phyloP scores from a whole-genome alignment of 2,888 invertebrate species.

The Leptodirus hochenwartii region DNA sequence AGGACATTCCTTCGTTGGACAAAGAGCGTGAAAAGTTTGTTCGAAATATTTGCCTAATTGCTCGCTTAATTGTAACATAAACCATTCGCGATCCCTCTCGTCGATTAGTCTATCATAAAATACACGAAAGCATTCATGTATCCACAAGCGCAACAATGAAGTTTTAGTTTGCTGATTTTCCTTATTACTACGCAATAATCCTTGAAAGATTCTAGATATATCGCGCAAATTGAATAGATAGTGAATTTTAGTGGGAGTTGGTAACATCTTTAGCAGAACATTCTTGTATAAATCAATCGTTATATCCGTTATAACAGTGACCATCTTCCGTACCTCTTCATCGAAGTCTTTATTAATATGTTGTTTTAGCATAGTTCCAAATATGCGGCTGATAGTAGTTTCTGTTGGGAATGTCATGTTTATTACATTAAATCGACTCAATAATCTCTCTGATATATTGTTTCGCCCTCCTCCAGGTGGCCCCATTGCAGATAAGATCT shows the following conservation, averaged over 20 bases:
- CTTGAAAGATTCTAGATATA: constrained; percentile 73
- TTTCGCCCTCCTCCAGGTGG: constrained; percentile 78
- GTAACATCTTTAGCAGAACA: constrained; percentile 55
- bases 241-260: constrained; percentile 79
- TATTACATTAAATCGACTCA: constrained; percentile 58
- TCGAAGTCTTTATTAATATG: constrained; percentile 53
- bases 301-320: constrained; percentile 47
- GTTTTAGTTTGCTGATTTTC: constrained; percentile 57
- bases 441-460: constrained; percentile 54
- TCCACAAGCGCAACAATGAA: constrained; percentile 62
- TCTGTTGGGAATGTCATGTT: constrained; percentile 73
- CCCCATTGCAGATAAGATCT: constrained; percentile 65
- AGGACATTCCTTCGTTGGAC: constrained; percentile 49
- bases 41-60: constrained; percentile 67
- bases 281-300: constrained; percentile 63
- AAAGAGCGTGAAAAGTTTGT: constrained; percentile 58
- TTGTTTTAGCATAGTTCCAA: constrained; percentile 67
- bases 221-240: constrained; percentile 80
- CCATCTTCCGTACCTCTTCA: constrained; percentile 52
- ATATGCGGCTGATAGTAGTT: constrained; percentile 59
- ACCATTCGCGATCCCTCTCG: constrained; percentile 62
- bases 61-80: constrained; percentile 47
- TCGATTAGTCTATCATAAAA: constrained; percentile 71
- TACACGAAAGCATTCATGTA: constrained; percentile 71
- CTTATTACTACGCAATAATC: constrained; percentile 56